phyloP scores from a whole-genome alignment of 2,888 invertebrate species.

The Eupithecia abbreviata region DNA sequence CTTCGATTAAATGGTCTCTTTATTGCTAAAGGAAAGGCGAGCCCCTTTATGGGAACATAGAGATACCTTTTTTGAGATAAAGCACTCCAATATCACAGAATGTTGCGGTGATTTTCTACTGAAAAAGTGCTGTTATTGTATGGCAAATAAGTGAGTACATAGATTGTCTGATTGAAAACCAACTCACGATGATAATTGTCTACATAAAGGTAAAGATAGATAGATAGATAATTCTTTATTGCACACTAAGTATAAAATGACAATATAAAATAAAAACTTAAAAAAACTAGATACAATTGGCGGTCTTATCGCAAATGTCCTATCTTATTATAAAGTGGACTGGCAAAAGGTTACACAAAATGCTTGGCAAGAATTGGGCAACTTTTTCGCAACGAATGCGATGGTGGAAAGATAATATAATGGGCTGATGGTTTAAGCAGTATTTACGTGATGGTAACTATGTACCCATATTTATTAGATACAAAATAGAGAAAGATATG shows the following conservation, averaged over 20 bases:
- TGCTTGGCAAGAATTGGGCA: not conserved
- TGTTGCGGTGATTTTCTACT: not conserved
- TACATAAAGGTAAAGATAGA: not conserved
- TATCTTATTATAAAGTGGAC: no score
- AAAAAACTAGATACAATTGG: no score
- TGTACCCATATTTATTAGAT: no score
- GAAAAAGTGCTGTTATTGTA: not conserved
- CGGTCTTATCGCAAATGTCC: no score
- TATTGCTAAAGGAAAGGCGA: slow-evolving; percentile 81
- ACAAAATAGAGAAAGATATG: no score
- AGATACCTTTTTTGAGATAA: slow-evolving; percentile 72
- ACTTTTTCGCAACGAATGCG: not conserved
- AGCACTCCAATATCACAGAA: slow-evolving; percentile 51
- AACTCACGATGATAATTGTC: not conserved
- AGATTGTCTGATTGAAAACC: not conserved
- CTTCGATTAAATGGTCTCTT: slow-evolving; percentile 83
- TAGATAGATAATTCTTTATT: no score
- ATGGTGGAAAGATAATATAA: not conserved
- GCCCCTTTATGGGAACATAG: slow-evolving; percentile 78
- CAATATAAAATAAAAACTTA: no score
- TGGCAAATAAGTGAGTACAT: not conserved
- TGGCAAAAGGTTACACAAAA: not conserved
- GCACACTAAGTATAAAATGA: no score
- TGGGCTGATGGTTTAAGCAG: not conserved
- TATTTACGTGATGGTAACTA: not conserved